phyloP scores from a whole-genome alignment of 2,113 vertebrate species.

The Megaleporinus macrocephalus region DNA sequence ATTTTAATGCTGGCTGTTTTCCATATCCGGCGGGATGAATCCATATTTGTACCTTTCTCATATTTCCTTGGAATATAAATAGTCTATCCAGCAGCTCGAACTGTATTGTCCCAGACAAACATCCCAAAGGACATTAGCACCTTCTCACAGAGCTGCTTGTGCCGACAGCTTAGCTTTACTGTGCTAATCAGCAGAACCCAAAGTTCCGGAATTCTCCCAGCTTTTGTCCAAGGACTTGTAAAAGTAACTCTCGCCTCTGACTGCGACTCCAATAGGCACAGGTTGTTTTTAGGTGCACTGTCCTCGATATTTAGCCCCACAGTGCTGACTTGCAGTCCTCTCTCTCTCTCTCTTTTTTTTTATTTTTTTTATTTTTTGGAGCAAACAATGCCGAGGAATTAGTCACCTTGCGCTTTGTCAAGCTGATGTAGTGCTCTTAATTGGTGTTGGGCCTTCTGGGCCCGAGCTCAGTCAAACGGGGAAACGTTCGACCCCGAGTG shows the following conservation, averaged over 20 bases:
- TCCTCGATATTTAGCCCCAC: constrained; percentile 31
- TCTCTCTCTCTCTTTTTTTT: no score
- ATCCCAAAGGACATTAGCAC: background rate
- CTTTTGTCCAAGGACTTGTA: constrained; percentile 32
- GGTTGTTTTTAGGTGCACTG: constrained; percentile 16
- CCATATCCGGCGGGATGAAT: background rate
- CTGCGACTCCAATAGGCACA: background rate
- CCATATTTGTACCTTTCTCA: background rate
- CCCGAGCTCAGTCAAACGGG: constrained; percentile 45
- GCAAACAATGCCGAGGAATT: constrained; percentile 54
- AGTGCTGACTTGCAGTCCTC: constrained; percentile 35
- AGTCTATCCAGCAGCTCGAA: background rate
- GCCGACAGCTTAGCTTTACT: background rate
- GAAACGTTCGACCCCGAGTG: constrained; percentile 63
- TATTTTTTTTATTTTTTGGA: constrained; percentile 27
- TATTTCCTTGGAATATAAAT: background rate
- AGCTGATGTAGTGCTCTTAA: constrained; percentile 61
- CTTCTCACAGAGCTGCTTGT: background rate
- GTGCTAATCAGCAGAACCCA: background rate
- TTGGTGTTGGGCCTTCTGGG: constrained; percentile 57
- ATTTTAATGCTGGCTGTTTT: background rate
- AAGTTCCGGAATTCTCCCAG: background rate
- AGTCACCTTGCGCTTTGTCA: constrained; percentile 62
- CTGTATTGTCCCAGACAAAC: background rate
- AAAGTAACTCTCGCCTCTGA: constrained; percentile 16